phyloP scores from a whole-genome alignment of 2,113 vertebrate species.

The Antigone vipio region DNA sequence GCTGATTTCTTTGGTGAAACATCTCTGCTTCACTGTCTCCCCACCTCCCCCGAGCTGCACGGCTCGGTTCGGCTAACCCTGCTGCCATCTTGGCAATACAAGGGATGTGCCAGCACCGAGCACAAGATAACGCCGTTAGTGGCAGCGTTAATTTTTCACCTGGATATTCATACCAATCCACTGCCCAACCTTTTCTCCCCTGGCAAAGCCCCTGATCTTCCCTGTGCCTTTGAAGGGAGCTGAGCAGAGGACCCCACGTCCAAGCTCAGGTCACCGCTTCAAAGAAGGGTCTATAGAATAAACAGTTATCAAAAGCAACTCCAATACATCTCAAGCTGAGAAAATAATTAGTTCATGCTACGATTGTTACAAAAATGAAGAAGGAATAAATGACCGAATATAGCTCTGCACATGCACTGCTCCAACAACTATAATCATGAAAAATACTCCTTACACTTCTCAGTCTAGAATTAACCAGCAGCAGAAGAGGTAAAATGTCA shows the following conservation, averaged over 20 bases:
- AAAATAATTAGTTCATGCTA: constrained; percentile 61
- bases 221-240: not conserved
- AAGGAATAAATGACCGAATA: constrained; percentile 17
- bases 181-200: not conserved
- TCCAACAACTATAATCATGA: not conserved
- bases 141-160: not conserved
- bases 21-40: not conserved
- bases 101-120: not conserved
- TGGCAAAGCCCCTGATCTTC: not conserved
- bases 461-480: not conserved
- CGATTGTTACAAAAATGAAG: constrained; percentile 33
- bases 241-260: not conserved
- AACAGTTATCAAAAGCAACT: constrained; percentile 19
- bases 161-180: not conserved
- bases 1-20: not conserved
- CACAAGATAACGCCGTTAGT: not conserved
- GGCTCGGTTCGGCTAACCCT: not conserved
- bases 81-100: not conserved
- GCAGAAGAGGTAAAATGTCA: not conserved
- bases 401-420: not conserved
- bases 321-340: constrained; percentile 28
- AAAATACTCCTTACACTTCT: not conserved
- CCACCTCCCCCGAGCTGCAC: accelerated
- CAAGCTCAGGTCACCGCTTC: not conserved
- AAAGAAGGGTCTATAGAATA: constrained; percentile 13